phyloP scores from a whole-genome alignment of 2,797 vertebrate species.

The Halcyon smyrnensis region DNA sequence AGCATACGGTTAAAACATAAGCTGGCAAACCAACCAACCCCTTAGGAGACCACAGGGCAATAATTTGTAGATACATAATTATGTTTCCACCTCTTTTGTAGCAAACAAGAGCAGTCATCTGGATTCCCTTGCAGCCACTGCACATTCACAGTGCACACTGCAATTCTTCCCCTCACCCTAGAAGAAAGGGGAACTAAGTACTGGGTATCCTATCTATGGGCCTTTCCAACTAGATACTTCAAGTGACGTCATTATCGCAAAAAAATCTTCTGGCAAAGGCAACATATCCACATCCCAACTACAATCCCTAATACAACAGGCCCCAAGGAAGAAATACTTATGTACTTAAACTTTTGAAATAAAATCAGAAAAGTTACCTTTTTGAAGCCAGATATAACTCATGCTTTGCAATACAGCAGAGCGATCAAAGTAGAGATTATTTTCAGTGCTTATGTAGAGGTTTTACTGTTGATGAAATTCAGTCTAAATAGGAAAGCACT shows the following conservation, averaged over 20 bases:
- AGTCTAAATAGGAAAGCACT: not conserved
- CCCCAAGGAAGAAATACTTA: not conserved
- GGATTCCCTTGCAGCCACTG: not conserved
- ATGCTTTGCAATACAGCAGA: not conserved
- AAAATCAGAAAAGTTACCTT: not conserved
- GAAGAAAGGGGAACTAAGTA: not conserved
- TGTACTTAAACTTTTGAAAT: not conserved
- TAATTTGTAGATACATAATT: not conserved
- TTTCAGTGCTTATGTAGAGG: not conserved
- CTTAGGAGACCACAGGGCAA: not conserved
- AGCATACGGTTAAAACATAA: not conserved
- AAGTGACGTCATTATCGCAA: not conserved
- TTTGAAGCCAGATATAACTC: not conserved
- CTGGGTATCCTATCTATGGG: not conserved
- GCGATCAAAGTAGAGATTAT: not conserved
- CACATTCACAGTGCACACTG: not conserved
- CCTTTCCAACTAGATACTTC: not conserved
- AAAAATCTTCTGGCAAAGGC: not conserved
- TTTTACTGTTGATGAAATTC: not conserved
- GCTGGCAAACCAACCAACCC: not conserved
- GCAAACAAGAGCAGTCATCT: not conserved
- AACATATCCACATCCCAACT: not conserved
- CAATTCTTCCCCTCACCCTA: not conserved
- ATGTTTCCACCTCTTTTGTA: not conserved
- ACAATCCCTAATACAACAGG: not conserved